A percentile compares a stretch with the other conserved stretches of the same genome.
Conservation (phyloP, 2,113 vertebrate species). For the Alaudala cheleensis region DNA sequence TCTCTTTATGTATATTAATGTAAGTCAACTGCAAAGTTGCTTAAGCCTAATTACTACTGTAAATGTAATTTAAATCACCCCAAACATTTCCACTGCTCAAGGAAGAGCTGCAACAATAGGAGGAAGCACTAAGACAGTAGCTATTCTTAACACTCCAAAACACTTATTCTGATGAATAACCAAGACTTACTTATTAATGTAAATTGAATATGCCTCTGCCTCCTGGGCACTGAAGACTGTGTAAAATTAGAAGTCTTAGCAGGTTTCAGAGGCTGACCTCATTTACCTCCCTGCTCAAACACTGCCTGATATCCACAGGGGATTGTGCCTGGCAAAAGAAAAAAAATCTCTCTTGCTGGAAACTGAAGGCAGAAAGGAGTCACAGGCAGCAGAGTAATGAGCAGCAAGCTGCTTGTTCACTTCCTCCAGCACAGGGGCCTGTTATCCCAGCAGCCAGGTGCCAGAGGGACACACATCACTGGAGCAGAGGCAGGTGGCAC, state of each 20-base stretch:
- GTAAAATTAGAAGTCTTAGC: neutral
- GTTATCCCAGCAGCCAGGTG: neutral
- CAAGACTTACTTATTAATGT: slow-evolving; percentile 24
- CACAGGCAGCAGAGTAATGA: neutral
- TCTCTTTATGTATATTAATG: neutral
- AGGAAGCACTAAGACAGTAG: slow-evolving; percentile 39
- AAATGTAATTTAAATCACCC: slow-evolving; percentile 24
- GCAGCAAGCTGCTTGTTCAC: neutral
- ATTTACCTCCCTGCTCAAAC: neutral
- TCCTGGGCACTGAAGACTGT: neutral
- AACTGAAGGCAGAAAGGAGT: neutral
- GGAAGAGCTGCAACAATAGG: slow-evolving; percentile 58
- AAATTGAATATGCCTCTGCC: neutral
- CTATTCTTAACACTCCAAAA: slow-evolving; percentile 47
- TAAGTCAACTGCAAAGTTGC: neutral
- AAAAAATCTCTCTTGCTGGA: neutral
- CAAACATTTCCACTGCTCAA: slow-evolving; percentile 28
- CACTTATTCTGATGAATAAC: slow-evolving; percentile 44
- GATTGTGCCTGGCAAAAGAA: neutral
- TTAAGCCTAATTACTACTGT: slow-evolving; percentile 14
- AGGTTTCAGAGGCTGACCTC: neutral
- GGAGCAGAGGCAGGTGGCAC: neutral
- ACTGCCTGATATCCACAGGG: neutral
- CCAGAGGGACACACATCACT: neutral
- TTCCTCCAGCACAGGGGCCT: neutral